Evolutionary conservation across 2,113 vertebrate genomes (phyloP).

Genomic region (Lamprotornis superbus): DNA sequence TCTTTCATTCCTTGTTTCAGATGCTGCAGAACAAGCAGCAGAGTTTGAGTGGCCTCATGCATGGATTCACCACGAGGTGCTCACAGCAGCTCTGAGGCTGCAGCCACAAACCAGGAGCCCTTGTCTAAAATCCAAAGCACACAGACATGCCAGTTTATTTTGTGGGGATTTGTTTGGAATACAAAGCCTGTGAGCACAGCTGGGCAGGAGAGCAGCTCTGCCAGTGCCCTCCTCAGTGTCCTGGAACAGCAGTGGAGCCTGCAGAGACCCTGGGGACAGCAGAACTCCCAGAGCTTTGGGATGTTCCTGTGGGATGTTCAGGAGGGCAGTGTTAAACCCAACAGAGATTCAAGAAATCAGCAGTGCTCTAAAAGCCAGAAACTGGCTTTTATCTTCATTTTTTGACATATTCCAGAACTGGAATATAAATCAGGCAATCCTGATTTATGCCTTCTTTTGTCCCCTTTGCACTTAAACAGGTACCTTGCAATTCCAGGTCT

Average conservation of each 20-base stretch:
- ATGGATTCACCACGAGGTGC: fast-evolving
- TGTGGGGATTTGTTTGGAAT: background rate
- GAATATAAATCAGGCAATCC: background rate
- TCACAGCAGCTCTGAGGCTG: background rate
- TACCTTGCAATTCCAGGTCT: background rate
- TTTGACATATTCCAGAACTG: background rate
- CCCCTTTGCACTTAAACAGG: background rate
- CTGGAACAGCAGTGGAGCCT: background rate
- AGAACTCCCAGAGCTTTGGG: background rate
- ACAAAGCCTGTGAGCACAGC: background rate
- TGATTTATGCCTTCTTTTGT: background rate
- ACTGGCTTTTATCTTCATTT: background rate
- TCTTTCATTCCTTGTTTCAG: background rate
- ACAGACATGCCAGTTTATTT: background rate
- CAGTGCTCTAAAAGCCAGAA: background rate
- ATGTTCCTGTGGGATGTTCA: background rate
- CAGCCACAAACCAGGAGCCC: background rate
- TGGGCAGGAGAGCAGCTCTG: background rate
- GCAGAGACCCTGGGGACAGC: background rate
- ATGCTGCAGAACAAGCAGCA: background rate
- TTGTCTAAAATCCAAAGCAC: background rate
- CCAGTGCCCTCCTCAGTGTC: background rate
- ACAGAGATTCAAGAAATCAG: background rate
- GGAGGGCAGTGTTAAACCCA: background rate
- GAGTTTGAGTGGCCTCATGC: background rate